phyloP scores from a whole-genome alignment of 2,113 vertebrate genomes.

The Camelus dromedarius region DNA sequence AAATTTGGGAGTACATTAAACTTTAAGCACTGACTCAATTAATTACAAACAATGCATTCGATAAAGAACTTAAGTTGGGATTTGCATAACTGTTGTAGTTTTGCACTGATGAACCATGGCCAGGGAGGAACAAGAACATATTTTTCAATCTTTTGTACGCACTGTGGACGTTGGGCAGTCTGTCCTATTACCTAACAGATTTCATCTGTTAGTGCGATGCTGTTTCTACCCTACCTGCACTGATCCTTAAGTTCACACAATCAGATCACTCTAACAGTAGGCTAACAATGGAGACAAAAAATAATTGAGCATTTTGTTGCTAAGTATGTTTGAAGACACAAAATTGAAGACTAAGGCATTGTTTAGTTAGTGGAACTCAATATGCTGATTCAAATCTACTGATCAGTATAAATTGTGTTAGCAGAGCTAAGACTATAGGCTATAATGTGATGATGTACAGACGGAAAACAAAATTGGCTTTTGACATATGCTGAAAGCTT shows the following conservation, averaged over 20 bases:
- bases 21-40: neutral
- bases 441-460: neutral
- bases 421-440: neutral
- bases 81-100: neutral
- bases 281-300: neutral
- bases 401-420: neutral
- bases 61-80: neutral
- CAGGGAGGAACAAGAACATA: neutral
- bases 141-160: neutral
- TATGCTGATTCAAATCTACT: slow-evolving; percentile 7
- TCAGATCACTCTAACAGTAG: neutral
- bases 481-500: neutral
- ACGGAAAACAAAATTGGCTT: neutral
- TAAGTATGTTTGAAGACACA: neutral
- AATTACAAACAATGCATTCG: neutral
- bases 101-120: neutral
- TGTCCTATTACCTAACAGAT: neutral
- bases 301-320: neutral
- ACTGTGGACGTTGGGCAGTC: neutral
- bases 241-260: neutral
- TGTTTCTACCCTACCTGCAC: slow-evolving; percentile 21
- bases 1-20: slow-evolving; percentile 1
- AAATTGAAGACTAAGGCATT: neutral
- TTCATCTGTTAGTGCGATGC: neutral
- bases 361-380: neutral